Percentiles rank a stretch among this genome's conserved stretches.
These are phyloP conservation scores for Indicator indicator DNA, from an alignment of 2,113 vertebrate species.

Conservation along the genomic window DNA sequence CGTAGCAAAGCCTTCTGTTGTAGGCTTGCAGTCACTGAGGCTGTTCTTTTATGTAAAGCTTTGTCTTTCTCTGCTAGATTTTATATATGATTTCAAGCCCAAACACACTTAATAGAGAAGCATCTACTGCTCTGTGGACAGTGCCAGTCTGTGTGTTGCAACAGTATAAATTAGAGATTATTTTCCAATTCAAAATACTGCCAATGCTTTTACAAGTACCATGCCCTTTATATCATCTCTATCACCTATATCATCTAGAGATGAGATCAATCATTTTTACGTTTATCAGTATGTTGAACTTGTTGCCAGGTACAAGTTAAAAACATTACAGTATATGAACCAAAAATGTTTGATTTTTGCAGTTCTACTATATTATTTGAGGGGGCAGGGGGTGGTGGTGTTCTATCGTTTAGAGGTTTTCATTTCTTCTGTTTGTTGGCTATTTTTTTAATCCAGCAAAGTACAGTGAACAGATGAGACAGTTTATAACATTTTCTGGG, in stretches of 20 bases:
- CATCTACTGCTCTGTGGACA: background rate
- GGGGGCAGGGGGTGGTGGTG: no score
- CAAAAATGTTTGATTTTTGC: background rate
- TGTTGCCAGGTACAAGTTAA: background rate
- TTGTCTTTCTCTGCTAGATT: background rate
- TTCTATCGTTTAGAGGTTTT: background rate
- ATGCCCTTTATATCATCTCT: background rate
- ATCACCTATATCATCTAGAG: no score
- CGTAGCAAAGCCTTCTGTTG: background rate
- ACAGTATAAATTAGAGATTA: background rate
- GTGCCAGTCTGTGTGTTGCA: accelerated
- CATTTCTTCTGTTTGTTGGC: background rate
- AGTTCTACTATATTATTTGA: no score
- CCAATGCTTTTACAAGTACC: background rate
- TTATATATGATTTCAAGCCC: background rate
- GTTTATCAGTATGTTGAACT: background rate
- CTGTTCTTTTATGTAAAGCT: background rate
- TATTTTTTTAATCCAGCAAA: accelerated
- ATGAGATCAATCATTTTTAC: background rate
- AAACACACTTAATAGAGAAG: background rate
- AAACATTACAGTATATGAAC: background rate
- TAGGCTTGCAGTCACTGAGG: background rate
- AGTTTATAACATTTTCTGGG: background rate
- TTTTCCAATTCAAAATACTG: background rate
- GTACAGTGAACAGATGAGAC: background rate